Conservation (phyloP, 2,888 invertebrate genomes). For the Drosophila peninsularis region DNA sequence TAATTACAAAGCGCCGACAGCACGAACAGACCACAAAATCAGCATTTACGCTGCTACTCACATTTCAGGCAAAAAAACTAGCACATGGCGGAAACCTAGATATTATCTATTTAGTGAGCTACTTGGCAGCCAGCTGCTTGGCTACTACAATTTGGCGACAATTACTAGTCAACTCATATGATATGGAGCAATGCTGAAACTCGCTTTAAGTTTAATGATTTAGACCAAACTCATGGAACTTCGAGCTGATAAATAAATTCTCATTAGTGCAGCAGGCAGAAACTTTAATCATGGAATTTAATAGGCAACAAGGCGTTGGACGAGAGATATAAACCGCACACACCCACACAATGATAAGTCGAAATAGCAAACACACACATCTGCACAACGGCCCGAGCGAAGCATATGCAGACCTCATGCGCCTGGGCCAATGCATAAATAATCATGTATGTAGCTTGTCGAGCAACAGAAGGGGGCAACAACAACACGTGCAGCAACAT, state of each 20-base stretch:
- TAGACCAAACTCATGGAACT: constrained; percentile 18
- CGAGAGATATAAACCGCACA: constrained; percentile 20
- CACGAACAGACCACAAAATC: background rate
- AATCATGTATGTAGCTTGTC: constrained; percentile 55
- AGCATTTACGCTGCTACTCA: background rate
- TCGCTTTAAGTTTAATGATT: constrained; percentile 24
- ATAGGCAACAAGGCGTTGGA: constrained; percentile 26
- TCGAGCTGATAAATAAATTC: constrained; percentile 29
- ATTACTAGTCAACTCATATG: constrained; percentile 8
- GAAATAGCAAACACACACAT: constrained; percentile 23
- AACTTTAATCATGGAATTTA: constrained; percentile 41
- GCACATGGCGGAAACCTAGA: background rate
- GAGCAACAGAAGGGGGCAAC: constrained; percentile 7
- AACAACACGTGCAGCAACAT: constrained; percentile 27
- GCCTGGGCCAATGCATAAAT: constrained; percentile 66
- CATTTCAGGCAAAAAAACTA: background rate
- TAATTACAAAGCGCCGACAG: constrained; percentile 2
- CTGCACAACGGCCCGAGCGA: constrained; percentile 2
- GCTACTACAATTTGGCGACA: constrained; percentile 18
- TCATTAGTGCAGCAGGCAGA: constrained; percentile 12
- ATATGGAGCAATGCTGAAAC: constrained; percentile 4
- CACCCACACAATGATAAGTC: constrained; percentile 39
- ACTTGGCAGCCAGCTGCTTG: background rate
- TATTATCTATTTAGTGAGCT: background rate
- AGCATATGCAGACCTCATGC: constrained; percentile 49